Evolutionary conservation across 2,113 vertebrate genomes (phyloP).

Genomic region (Setophaga petechia): DNA sequence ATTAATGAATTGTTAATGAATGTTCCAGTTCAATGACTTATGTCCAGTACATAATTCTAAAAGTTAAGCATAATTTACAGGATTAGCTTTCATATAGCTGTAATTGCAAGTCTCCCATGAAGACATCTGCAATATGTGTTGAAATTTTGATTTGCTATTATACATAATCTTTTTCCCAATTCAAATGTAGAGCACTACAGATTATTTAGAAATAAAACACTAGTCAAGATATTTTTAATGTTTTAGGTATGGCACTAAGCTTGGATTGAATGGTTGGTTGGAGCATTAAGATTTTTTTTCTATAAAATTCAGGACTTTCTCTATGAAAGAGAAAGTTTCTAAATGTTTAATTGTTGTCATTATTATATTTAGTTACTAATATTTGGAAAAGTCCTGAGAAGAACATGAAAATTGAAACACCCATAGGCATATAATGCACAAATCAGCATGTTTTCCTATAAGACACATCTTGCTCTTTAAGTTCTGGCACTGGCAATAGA

Average conservation of each 20-base stretch:
- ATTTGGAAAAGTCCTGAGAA: neutral
- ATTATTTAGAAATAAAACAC: neutral
- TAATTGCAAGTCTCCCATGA: neutral
- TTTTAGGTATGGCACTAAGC: neutral
- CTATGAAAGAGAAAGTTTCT: neutral
- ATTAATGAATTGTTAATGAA: slow-evolving; percentile 32
- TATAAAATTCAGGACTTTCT: neutral
- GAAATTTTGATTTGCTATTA: neutral
- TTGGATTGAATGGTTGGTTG: neutral
- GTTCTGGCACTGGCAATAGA: neutral
- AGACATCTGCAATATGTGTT: neutral
- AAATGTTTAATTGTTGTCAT: neutral
- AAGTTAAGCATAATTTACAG: neutral
- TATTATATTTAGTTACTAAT: neutral
- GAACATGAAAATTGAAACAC: neutral
- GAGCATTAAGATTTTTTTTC: neutral
- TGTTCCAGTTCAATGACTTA: slow-evolving; percentile 21
- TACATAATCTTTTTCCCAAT: neutral
- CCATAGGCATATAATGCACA: neutral
- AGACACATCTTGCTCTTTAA: neutral
- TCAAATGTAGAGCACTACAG: neutral
- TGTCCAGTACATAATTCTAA: neutral
- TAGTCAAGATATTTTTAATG: neutral
- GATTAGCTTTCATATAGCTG: neutral
- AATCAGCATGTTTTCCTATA: neutral